Percentiles rank a stretch among this genome's conserved stretches.
Evolutionary conservation across 2,888 invertebrate genomes (phyloP).

Genomic region (Neria commutata): DNA sequence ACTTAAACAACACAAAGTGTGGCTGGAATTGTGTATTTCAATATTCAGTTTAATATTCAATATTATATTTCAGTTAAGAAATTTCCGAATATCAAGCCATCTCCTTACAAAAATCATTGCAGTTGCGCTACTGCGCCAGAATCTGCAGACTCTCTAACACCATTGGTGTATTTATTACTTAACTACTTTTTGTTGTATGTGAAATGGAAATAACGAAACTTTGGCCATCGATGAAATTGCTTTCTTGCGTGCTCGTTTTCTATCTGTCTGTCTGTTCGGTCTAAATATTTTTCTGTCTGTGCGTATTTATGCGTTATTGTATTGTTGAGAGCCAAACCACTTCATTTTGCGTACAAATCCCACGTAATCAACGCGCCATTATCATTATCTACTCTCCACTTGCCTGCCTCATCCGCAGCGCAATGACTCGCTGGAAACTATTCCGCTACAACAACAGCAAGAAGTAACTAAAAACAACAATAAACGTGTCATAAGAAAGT

Average conservation of each 20-base stretch:
- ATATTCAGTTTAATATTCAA: too few species aligned
- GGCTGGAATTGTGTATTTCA: too few species aligned
- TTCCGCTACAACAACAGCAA: slow-evolving; percentile 20
- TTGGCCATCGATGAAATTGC: slow-evolving; percentile 28
- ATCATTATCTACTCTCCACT: slow-evolving; percentile 36
- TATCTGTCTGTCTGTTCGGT: background rate
- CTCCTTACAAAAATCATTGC: too few species aligned
- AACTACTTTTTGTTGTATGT: background rate
- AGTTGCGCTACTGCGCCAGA: too few species aligned
- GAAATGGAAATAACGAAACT: background rate
- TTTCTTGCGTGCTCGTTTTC: background rate
- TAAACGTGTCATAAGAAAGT: slow-evolving; percentile 34
- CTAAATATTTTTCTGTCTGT: background rate
- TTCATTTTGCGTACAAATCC: slow-evolving; percentile 45
- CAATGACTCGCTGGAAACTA: slow-evolving; percentile 25
- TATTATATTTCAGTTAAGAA: too few species aligned
- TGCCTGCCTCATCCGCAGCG: slow-evolving; percentile 11
- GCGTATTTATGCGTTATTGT: background rate
- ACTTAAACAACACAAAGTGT: too few species aligned
- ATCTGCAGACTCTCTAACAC: background rate
- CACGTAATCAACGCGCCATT: slow-evolving; percentile 48
- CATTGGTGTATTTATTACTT: too few species aligned
- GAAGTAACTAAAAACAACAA: slow-evolving; percentile 32
- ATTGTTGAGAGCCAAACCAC: slow-evolving; percentile 9
- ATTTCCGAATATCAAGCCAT: too few species aligned